Evolutionary conservation across 2,888 invertebrate species (phyloP), one percentile per base, ranked within the genome.

Genomic region (Melanargia galathea): DNA sequence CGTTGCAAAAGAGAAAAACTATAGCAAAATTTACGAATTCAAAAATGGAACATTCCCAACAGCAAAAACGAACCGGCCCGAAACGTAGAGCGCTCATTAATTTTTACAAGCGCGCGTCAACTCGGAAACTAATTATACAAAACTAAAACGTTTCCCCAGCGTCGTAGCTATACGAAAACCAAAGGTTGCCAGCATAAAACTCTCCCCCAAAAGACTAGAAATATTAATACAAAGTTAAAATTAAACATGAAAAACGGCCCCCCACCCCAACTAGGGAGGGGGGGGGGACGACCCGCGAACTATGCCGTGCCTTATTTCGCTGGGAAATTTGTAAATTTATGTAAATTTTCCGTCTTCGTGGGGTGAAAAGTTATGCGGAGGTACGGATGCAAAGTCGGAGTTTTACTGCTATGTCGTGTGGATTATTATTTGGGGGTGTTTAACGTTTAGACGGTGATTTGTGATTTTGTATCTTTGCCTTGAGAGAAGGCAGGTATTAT

Each of bases 201-300:
- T 62, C 60, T 63, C 66, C 60, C 63, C 65, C 65, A 82, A 87
- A 88, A 89, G 89, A 90, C 85, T 82, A 75, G 78, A 77, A 82
- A 88, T 91, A 90, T 90, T 91, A 90, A 91, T 90, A 90, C 86
- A 82, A 90, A 90, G 90, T 90, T 90, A 87, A 91, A 91, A 90
- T 91, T 90, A 90, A 91, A 91, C 91, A 90, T 90, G 91, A 91
- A 91, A 91, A 90, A 91, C 89, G 86, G 80, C 52, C 65, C 59
- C 64, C 54, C 46, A 11, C 62, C 62, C 66, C 60, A 52, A 45
- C 63, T n/a, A 43, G 46, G 54, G 68, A n/a, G n/a, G 71, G 68
- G 70, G 24, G 55, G 54, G 68, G 71, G 69, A 68, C 38, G 60
- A 62, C 65, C 66, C 69, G 75, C 51, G 80, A 85, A 68, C 86